Percentiles rank a stretch among this genome's conserved stretches.
These are phyloP conservation scores for Propithecus perrieri DNA, from an alignment of 2,797 vertebrate genomes.

Conservation along the genomic window DNA sequence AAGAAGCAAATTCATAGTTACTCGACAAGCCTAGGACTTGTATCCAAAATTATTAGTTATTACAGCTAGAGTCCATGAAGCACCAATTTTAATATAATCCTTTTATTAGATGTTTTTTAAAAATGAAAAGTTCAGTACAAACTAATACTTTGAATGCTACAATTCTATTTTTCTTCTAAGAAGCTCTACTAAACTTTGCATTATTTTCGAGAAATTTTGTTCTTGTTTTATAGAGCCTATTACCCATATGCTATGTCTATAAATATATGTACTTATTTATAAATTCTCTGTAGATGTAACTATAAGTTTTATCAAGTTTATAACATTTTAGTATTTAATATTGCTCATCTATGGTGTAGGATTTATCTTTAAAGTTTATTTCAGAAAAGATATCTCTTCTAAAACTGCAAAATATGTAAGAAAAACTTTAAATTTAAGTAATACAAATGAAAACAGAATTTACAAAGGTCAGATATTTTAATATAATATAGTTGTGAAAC, in stretches of 20 bases:
- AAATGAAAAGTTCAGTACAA: neutral
- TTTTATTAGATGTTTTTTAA: neutral
- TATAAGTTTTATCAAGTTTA: neutral
- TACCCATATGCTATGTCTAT: neutral
- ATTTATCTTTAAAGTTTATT: neutral
- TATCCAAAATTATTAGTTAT: constrained; percentile 10
- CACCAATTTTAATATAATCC: neutral
- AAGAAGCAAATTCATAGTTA: neutral
- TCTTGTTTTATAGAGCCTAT: neutral
- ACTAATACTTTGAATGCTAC: neutral
- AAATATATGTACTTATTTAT: neutral
- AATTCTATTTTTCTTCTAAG: neutral
- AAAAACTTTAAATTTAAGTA: neutral
- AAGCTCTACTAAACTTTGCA: neutral
- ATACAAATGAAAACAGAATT: neutral
- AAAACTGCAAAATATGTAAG: neutral
- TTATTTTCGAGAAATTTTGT: neutral
- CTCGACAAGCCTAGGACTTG: neutral
- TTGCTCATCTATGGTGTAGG: neutral
- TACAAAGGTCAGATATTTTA: neutral
- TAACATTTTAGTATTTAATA: neutral
- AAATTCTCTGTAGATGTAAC: neutral
- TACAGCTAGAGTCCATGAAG: neutral
- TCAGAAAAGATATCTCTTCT: neutral
- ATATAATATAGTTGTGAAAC: neutral